Conservation (phyloP, 2,888 invertebrate species). For the Arctia plantaginis region DNA sequence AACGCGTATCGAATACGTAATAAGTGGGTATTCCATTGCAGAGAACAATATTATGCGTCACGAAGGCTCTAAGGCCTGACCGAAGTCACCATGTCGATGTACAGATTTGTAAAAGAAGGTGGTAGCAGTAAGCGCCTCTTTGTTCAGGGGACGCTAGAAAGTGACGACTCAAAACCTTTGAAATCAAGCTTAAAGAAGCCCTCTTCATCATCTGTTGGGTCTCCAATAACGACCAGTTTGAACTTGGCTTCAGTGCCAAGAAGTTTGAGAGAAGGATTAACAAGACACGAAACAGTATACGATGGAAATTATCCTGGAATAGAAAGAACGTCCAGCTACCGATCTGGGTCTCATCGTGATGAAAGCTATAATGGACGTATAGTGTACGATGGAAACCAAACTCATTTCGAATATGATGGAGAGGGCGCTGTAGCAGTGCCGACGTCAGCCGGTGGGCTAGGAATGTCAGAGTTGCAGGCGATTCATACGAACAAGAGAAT, state of each 20-base stretch:
- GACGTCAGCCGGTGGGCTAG: conserved; percentile 76
- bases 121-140: conserved; percentile 89
- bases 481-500: conserved; percentile 93
- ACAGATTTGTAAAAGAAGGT: conserved; percentile 92
- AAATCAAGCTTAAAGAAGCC: conserved; percentile 85
- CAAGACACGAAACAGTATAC: conserved; percentile 81
- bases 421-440: conserved; percentile 80
- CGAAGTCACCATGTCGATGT: conserved; percentile 88
- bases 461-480: conserved; percentile 89
- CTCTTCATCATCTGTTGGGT: conserved; percentile 83
- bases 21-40: conserved; percentile 64
- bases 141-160: conserved; percentile 90
- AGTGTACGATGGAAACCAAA: conserved; percentile 82
- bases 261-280: conserved; percentile 84
- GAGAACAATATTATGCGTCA: conserved; percentile 74
- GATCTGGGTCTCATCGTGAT: conserved; percentile 77
- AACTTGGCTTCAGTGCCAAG: conserved; percentile 86
- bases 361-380: conserved; percentile 81
- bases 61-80: conserved; percentile 69
- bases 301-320: conserved; percentile 83
- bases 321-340: conserved; percentile 75
- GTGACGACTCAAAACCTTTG: conserved; percentile 85
- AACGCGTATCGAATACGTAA: conserved; percentile 80
- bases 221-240: conserved; percentile 88
- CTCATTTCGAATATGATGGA: conserved; percentile 83